Evolutionary conservation across 2,888 invertebrate species (phyloP), one percentile per base, ranked within the genome.

Genomic region (Amblyjoppa proteus): DNA sequence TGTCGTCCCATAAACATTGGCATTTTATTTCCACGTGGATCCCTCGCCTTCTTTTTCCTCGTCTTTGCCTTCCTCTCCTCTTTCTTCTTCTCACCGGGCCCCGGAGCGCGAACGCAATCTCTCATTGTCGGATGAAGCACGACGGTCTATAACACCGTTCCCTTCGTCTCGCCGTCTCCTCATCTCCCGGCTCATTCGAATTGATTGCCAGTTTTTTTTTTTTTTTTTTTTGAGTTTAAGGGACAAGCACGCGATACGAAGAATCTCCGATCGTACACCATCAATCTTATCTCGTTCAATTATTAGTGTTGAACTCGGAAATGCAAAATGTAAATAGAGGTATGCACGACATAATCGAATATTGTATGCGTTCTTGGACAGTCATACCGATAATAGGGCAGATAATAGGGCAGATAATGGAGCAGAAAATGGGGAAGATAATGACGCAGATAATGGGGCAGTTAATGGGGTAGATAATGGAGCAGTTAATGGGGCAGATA

Each of bases 1-100:
- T 85, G 89, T 89, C 88, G 89, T 88, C 90, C 89, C 89, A 90
- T 90, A 90, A 91, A 91, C 89, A 91, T 90, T 86, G 89, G 87
- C 89, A 89, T 90, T 91, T 91, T 91, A 91, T 91, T 88, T 90
- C 88, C 81, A 88, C 87, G 88, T 88, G 85, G 84, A 87, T 88
- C 87, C 85, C 69, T 83, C 68, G 70, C 69, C 56, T 68, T 78
- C 25, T 84, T 81, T 71, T 41, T 66, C 25, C 53, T 61, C 45
- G 31, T 61, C 61, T 71, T 49, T 64, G 45, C 13, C 74, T 34
- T 61, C 41, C 68, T 58, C 74, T 58, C 66, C 49, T 13, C 25
- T 49, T 70, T 84, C 84, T 87, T 87, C 85, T 87, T 86, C 83
- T 86, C 84, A 69, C 53, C 87, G 69, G 76, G 76, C 78, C 69